Conservation (phyloP, 2,797 vertebrate genomes). For the Paratrypauchen microcephalus region DNA sequence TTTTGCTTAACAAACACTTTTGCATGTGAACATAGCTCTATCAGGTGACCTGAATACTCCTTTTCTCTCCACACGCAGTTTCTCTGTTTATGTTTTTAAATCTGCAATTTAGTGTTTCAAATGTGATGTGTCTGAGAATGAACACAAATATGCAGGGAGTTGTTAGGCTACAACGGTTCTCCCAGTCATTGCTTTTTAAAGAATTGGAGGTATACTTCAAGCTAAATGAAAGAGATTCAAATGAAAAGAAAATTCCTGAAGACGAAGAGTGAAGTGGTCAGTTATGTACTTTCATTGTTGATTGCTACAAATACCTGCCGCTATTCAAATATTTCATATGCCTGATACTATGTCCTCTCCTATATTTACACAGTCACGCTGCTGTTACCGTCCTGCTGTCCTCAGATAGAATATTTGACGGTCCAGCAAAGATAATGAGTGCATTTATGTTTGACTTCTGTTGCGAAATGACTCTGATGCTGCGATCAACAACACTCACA, state of each 20-base stretch:
- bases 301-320: neutral
- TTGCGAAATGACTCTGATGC: conserved; percentile 3
- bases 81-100: conserved; percentile 27
- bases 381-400: conserved; percentile 42
- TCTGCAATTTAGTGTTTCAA: conserved; percentile 16
- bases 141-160: neutral
- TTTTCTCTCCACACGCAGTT: conserved; percentile 20
- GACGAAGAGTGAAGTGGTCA: neutral
- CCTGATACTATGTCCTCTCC: conserved; percentile 12
- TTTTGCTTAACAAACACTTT: neutral
- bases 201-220: neutral
- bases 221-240: neutral
- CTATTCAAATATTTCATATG: conserved; percentile 10
- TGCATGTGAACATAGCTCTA: conserved; percentile 12
- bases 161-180: neutral
- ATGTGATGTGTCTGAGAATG: conserved; percentile 14
- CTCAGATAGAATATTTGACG: conserved; percentile 48
- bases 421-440: conserved; percentile 25
- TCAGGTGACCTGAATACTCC: conserved; percentile 23
- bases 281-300: neutral
- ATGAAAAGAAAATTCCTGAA: neutral
- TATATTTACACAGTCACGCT: conserved; percentile 49
- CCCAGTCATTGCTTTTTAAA: neutral
- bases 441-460: conserved; percentile 26
- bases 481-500: conserved; percentile 34